Evolutionary conservation across 2,888 invertebrate genomes (phyloP).

Genomic region (Mantis religiosa): DNA sequence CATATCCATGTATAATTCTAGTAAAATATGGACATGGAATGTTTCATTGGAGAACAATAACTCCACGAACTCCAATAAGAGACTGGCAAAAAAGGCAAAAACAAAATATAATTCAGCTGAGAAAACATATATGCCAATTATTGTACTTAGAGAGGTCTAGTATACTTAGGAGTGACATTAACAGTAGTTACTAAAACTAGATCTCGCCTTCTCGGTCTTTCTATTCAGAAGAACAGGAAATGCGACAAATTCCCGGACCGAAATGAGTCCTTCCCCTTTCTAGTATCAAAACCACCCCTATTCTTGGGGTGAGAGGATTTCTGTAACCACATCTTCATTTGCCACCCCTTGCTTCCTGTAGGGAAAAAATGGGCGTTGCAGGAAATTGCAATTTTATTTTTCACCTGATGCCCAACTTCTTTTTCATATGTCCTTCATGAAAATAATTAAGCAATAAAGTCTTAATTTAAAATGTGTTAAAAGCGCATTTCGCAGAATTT

Average conservation of each 20-base stretch:
- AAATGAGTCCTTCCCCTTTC: background rate
- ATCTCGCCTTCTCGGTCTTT: background rate
- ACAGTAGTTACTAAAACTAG: background rate
- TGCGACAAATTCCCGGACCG: background rate
- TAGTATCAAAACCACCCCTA: background rate
- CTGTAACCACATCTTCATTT: background rate
- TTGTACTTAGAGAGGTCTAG: no score
- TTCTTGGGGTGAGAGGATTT: background rate
- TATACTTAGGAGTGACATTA: background rate
- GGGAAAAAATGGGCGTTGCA: background rate
- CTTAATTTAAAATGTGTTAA: no score
- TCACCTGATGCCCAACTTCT: constrained; percentile 1
- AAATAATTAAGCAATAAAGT: background rate
- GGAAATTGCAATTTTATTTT: constrained; percentile 11
- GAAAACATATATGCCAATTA: no score
- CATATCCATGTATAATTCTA: no score
- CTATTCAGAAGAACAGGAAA: background rate
- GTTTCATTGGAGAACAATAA: no score
- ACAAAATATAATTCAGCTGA: no score
- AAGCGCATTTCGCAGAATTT: no score
- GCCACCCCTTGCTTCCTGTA: background rate
- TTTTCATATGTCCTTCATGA: background rate
- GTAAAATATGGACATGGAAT: no score
- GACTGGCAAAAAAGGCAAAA: no score
- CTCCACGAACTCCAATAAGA: no score